Evolutionary conservation across 2,113 vertebrate species (phyloP), one percentile per base, ranked within the genome.

Genomic region (Galemys pyrenaicus): DNA sequence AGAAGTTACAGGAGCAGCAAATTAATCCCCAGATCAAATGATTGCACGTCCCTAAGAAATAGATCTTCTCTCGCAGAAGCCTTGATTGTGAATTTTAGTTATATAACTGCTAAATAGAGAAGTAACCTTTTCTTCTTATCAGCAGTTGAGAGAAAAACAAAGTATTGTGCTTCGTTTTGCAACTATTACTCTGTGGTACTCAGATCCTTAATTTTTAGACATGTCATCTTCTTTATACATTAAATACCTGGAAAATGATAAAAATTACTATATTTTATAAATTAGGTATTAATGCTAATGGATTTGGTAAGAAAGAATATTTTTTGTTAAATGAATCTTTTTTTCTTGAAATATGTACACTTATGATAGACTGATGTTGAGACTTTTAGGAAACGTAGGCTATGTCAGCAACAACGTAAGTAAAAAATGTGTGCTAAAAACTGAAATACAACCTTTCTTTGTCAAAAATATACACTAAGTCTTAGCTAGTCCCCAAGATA

Each of bases 11-110:
- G 85, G 60, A 65, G 20, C 68, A 78, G 75, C 44, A 94, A 46
- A 92, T 87, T 92, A 73, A 87, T 89, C 49, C 93, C 54, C 78
- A 35, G 70, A 94, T 95, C 83, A 93, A 94, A 78, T 28, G 35
- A 86, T 39, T 92, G 51, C 24, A 67, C 11, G 51, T 39, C 58
- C 62, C 39, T 84, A 92, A 64, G 37, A 96, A 91, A 81, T 4
- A 32, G 28, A 77, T 64, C 67, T 97, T 10, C 12, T 49, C 32
- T 88, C 83, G 46, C n/a, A 85, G 37, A 86, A 51, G 51, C 24
- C 35, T 94, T 83, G 49, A 51, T 75, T 95, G 54, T 73, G 13
- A 30, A 54, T 77, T 56, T 87, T 75, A 37, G 58, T 82, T 73
- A 74, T 70, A 35, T 51, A 58, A 26, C 58, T 74, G 58, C 32